Base-by-base conservation (phyloP, 2,797 vertebrate species). In the Sebastes vulpes region DNA sequence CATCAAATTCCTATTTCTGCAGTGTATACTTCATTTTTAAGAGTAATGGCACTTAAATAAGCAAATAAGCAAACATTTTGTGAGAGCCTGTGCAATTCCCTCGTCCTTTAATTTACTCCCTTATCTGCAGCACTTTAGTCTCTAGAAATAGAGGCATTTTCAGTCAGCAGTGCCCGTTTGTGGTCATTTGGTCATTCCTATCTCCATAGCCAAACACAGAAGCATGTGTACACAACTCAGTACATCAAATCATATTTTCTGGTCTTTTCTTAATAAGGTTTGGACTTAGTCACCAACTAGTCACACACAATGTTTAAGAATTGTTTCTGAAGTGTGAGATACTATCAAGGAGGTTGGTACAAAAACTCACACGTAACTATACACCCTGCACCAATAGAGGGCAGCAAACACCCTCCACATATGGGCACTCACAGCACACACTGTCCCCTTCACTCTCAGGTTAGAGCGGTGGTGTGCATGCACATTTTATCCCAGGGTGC, bases 311-410 rank as follows among this genome's bases (percentile, higher is more conserved):
- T n/a, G 20, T 65, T 72, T 23, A 53, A 65, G 20, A 31, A 56
- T 1, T 29, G 18, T 23, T 52, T 56, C 48, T 21, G 8, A 18
- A 20, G 3, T 52, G 18, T 26, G 5, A 65, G 3, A 38, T 16
- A 57, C 6, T 26, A 16, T 28, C 3, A 28, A 29, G 8, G 3
- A 26, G 32, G 12, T 9, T 9, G 1, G 18, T 11, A 6, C 2
- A 69, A 46, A 14, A 31, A 46, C 23, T 52, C 12, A 38, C 14
- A 56, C 0, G 1, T n/a, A 14, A 10, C 6, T 35, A 56, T 35
- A 23, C 4, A 8, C 10, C 11, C 2, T 70, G 3, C 7, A 48
- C 74, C 90, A 84, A 42, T 25, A 87, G 89, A 83, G 79, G 73
- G 82, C 75, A 72, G 69, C 48, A 74, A 23, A 20, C 5, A 6